These are phyloP conservation scores for Datnioides undecimradiatus DNA, from an alignment of 2,113 vertebrate genomes.

Conservation along the genomic window DNA sequence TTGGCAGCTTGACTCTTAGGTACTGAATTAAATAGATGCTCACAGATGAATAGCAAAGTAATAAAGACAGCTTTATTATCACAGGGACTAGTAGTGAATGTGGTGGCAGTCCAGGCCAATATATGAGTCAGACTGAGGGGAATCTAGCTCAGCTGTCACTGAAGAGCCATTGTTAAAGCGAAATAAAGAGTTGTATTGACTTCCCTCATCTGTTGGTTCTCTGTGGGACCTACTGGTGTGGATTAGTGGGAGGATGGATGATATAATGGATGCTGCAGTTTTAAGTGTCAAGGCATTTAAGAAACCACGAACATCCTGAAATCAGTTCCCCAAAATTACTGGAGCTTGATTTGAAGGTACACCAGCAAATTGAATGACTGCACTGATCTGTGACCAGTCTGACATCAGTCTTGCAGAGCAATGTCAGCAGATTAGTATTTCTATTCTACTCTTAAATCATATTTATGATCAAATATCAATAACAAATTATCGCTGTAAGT, in stretches of 20 bases:
- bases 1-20: constrained; percentile 49
- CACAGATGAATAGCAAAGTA: constrained; percentile 32
- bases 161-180: constrained; percentile 73
- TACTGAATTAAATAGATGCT: constrained; percentile 45
- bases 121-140: constrained; percentile 74
- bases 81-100: constrained; percentile 46
- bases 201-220: constrained; percentile 61
- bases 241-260: constrained; percentile 62
- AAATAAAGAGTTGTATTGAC: constrained; percentile 77
- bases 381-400: background rate
- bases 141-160: constrained; percentile 72
- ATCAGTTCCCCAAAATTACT: background rate
- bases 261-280: constrained; percentile 37
- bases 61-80: constrained; percentile 52
- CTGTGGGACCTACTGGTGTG: constrained; percentile 44
- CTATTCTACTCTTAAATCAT: no score
- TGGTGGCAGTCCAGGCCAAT: constrained; percentile 49
- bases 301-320: background rate
- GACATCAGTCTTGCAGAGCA: background rate
- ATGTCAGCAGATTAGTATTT: background rate
- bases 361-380: background rate
- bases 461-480: no score
- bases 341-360: background rate
- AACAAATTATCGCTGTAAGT: background rate
- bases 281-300: constrained; percentile 16